Base-by-base conservation (phyloP, 2,113 vertebrate genomes). In the Paramormyrops kingsleyae region DNA sequence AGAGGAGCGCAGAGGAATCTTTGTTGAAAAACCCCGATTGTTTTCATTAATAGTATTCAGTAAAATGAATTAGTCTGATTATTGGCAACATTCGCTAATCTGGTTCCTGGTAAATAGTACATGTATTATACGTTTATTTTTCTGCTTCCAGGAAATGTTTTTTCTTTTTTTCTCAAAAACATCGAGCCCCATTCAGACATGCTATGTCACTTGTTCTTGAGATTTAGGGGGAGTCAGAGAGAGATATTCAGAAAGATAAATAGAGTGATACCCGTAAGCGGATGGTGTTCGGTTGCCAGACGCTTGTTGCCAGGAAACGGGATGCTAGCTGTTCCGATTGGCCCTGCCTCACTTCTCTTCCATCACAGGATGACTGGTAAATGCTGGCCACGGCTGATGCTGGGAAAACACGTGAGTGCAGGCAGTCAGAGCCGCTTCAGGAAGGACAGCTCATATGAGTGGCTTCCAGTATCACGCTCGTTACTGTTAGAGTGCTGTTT, bases 331-430 rank as follows among this genome's bases (percentile, higher is more conserved):
- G 12, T 39, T 83, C 49, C 49, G 31, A 10, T 27, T 21, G 59
- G 88, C 19, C 47, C 88, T 52, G 88, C 88, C 74, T 89, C 74
- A 13, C 10, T 89, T 89, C 74, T 66, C 70, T 21, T 49, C 74
- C 91, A 92, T 92, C 92, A 91, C 90, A 92, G 91, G 70, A 83
- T 31, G 77, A 77, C 88, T 83, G 74, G 88, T 83, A 89, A 83
- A 24, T 35, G 46, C 88, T 47, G 21, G 89, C 85, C 89, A 35
- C 27, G 50, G 85, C 50, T 19, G 50, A 19, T 95, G 94, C 94
- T 91, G 93, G 94, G 94, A 95, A 95, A 92, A 88, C 1, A 31
- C 91, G 89, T 94, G 90, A 95, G 89, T 92, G 86, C 88, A 46
- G 88, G 70, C 19, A 66, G 90, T 39, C 15, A 35, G 70, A 39